Conservation (phyloP, 2,797 vertebrate genomes). For the Falco naumanni region DNA sequence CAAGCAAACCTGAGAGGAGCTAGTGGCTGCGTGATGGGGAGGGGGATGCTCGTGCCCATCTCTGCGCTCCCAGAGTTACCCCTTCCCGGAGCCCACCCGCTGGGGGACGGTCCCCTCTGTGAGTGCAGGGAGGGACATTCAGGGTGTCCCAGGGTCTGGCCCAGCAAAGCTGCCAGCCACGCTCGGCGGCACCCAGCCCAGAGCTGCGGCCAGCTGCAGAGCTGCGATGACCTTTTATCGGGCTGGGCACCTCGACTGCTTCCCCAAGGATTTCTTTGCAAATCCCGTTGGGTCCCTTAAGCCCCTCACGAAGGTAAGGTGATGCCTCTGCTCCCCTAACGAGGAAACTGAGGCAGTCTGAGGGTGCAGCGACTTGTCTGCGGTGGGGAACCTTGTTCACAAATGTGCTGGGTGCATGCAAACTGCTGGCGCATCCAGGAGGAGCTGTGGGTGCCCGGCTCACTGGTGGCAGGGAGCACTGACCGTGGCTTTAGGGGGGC, state of each 20-base stretch:
- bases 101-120: fast-evolving
- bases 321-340: not conserved
- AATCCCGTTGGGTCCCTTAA: not conserved
- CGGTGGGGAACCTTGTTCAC: not conserved
- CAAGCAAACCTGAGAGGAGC: not conserved
- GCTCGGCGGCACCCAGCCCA: not conserved
- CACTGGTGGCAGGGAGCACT: not conserved
- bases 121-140: not conserved
- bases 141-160: not conserved
- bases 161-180: fast-evolving
- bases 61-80: not conserved
- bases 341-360: not conserved
- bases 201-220: not conserved
- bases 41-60: not conserved
- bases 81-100: not conserved
- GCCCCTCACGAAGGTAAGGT: not conserved
- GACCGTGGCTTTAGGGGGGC: fast-evolving
- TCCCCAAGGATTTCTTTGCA: not conserved
- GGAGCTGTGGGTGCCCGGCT: not conserved
- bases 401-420: fast-evolving
- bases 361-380: not conserved
- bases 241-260: not conserved
- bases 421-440: not conserved
- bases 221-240: not conserved
- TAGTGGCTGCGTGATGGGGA: not conserved